phyloP scores from a whole-genome alignment of 2,797 vertebrate genomes.

The Anabacerthia variegaticeps region DNA sequence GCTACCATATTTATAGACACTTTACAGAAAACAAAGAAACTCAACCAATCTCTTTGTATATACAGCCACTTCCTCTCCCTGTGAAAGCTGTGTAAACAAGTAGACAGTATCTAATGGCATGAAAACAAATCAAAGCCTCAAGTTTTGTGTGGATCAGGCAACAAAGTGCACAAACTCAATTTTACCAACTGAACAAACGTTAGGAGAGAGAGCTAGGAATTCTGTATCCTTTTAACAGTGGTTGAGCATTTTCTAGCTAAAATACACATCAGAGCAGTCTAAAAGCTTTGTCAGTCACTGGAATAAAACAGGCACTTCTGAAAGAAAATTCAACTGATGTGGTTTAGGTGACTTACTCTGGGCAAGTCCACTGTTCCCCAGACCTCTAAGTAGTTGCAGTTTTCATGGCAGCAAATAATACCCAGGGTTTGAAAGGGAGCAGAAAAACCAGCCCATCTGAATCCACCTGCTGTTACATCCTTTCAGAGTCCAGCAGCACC shows the following conservation, averaged over 20 bases:
- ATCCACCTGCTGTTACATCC: rapidly evolving
- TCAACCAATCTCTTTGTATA: neutral
- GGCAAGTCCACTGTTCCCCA: neutral
- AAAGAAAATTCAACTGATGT: neutral
- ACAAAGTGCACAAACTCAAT: neutral
- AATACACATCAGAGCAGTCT: neutral
- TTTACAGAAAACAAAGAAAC: neutral
- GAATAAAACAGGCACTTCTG: neutral
- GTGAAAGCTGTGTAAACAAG: constrained; percentile 22
- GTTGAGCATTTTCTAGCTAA: neutral
- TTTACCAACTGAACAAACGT: neutral
- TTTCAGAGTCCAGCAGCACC: neutral
- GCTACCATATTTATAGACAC: neutral
- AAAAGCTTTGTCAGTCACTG: neutral
- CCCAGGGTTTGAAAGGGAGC: neutral
- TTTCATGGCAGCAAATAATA: neutral
- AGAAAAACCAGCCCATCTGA: neutral
- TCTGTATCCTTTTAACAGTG: neutral
- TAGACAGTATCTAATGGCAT: neutral
- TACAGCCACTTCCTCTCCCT: neutral
- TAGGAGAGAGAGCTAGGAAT: neutral
- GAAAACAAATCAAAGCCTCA: neutral
- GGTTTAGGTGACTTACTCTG: neutral
- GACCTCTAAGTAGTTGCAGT: neutral
- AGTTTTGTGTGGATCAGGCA: neutral